phyloP scores from a whole-genome alignment of 2,113 vertebrate genomes.

The Psephotus haematonotus region DNA sequence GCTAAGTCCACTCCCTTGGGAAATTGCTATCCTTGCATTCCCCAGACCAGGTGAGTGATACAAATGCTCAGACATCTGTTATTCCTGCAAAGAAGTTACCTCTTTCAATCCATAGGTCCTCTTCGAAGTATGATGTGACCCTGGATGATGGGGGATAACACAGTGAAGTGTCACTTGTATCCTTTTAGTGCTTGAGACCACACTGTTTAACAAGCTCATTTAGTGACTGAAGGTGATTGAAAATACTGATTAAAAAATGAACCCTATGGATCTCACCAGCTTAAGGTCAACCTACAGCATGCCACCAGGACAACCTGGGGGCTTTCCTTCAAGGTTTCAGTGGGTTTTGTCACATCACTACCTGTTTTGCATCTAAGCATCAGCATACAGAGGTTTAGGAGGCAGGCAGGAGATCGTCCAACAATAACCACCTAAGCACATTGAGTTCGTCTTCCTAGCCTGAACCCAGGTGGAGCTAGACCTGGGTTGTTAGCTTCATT shows the following conservation, averaged over 20 bases:
- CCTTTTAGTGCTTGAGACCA: neutral
- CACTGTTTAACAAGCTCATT: neutral
- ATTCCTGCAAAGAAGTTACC: neutral
- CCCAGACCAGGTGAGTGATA: neutral
- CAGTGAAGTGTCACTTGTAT: neutral
- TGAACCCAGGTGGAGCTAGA: neutral
- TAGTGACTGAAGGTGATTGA: neutral
- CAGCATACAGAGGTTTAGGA: neutral
- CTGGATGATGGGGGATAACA: neutral
- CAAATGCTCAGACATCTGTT: neutral
- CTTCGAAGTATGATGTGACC: fast-evolving
- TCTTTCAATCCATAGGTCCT: fast-evolving
- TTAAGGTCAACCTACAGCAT: neutral
- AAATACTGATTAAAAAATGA: neutral
- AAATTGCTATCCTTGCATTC: neutral
- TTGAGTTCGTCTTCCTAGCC: neutral
- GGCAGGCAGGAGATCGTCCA: neutral
- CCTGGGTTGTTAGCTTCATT: neutral
- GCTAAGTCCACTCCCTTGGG: neutral
- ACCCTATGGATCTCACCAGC: neutral
- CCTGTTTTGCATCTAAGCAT: neutral
- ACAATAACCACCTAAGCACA: neutral
- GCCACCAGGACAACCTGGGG: neutral
- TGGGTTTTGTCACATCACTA: neutral
- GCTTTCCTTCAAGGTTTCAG: neutral